Evolutionary conservation across 1,140 invertebrate genomes (phyloP).

Genomic region (Subanguina moxae): DNA sequence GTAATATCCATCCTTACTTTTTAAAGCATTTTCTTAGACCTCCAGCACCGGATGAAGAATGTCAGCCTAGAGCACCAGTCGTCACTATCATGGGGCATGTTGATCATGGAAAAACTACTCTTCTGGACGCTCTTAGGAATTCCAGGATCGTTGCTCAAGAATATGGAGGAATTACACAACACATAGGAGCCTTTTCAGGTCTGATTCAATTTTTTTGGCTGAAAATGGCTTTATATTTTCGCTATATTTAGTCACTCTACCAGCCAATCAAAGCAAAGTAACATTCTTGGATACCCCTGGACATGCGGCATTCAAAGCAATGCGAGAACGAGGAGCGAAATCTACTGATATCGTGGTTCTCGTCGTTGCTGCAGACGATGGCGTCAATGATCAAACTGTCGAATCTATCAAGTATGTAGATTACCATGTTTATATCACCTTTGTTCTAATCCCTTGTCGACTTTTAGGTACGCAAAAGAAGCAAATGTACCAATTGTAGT

Average conservation of each 20-base stretch:
- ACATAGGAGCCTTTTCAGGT: conserved; percentile 93
- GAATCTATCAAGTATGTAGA: conserved; percentile 63
- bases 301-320: conserved; percentile 73
- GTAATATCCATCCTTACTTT: not conserved
- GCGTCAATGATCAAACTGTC: conserved; percentile 92
- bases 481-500: conserved; percentile 83
- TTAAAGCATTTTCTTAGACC: conserved; percentile 16
- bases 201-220: conserved; percentile 10
- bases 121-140: conserved; percentile 82
- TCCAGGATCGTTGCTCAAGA: conserved; percentile 81
- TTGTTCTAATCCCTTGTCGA: conserved; percentile 7
- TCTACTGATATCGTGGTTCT: conserved; percentile 90
- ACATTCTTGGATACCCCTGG: conserved; percentile 99
- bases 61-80: conserved; percentile 61
- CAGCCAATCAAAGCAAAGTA: conserved; percentile 69
- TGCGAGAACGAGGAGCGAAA: conserved; percentile 73
- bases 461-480: conserved; percentile 51
- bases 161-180: conserved; percentile 99
- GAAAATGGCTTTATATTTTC: conserved; percentile 2
- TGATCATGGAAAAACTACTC: conserved; percentile 97
- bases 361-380: conserved; percentile 96
- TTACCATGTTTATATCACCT: too few species aligned
- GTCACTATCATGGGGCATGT: conserved; percentile 99
- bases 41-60: conserved; percentile 31
- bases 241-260: conserved; percentile 66